A percentile compares a stretch with the other conserved stretches of the same genome.
Evolutionary conservation across 1,140 invertebrate genomes (phyloP).

Genomic region (Pectinophora gossypiella): DNA sequence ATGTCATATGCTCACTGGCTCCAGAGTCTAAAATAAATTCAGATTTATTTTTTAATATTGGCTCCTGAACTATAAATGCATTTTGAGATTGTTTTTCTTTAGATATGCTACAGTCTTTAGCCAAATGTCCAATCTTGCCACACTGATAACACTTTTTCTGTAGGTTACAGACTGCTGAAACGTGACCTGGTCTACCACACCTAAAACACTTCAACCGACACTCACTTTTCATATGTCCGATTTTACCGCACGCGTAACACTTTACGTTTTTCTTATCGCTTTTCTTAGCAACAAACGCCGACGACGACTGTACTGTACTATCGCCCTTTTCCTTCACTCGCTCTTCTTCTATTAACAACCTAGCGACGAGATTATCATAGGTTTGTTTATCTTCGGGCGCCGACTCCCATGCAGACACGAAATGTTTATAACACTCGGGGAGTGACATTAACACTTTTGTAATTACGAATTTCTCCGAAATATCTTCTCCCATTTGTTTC

Average conservation of each 20-base stretch:
- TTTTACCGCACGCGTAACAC: not conserved
- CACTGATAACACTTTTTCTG: conserved; percentile 8
- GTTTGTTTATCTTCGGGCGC: conserved; percentile 23
- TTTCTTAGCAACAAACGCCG: not conserved
- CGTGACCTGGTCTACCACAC: conserved; percentile 16
- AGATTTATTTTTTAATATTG: not conserved
- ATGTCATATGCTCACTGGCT: conserved; percentile 22
- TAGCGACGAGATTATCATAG: conserved; percentile 29
- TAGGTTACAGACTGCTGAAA: conserved; percentile 10
- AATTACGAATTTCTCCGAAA: not conserved
- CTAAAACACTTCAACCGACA: conserved; percentile 13
- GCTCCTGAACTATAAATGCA: conserved; percentile 1
- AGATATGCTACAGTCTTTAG: not conserved
- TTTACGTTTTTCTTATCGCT: conserved; percentile 7
- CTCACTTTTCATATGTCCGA: not conserved
- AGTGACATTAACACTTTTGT: not conserved
- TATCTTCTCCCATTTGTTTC: not conserved
- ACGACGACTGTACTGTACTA: not conserved
- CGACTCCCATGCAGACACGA: too few relatives aligned
- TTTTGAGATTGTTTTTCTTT: not conserved
- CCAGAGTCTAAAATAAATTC: conserved; percentile 12
- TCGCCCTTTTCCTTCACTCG: conserved; percentile 13
- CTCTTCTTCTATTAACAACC: conserved; percentile 28
- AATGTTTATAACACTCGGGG: too few relatives aligned
- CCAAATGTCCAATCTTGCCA: conserved; percentile 7